Conservation (phyloP, 2,113 vertebrate genomes). For the Saimiri boliviensis region DNA sequence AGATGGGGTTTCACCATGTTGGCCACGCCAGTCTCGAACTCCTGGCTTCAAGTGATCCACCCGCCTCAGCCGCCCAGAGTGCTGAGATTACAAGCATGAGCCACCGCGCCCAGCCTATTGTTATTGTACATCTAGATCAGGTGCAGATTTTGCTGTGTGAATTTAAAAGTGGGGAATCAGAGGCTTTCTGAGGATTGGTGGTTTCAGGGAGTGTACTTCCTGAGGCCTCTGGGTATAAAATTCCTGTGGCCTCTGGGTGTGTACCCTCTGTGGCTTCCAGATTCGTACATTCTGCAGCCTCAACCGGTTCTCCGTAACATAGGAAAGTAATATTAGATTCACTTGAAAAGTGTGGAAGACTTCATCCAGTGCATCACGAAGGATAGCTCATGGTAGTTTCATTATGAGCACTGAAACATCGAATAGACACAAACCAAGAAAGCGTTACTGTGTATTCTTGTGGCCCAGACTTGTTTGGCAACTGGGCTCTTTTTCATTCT, state of each 20-base stretch:
- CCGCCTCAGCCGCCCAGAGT: no score
- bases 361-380: not conserved
- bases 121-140: not conserved
- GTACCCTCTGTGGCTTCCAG: constrained; percentile 18
- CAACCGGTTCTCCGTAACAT: not conserved
- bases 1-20: no score
- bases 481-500: not conserved
- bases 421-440: not conserved
- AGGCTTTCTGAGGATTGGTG: not conserved
- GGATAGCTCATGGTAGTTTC: not conserved
- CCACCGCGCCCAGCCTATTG: not conserved
- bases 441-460: not conserved
- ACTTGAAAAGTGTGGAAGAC: not conserved
- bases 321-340: not conserved
- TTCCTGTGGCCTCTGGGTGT: constrained; percentile 3
- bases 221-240: constrained; percentile 1
- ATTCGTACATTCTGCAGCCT: not conserved
- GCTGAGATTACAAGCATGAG: no score
- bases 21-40: no score
- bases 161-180: not conserved
- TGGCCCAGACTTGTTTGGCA: not conserved
- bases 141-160: not conserved
- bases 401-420: not conserved
- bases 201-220: not conserved
- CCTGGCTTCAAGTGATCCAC: no score